Evolutionary conservation across 35 echinoderm and acorn worm species (phyloP).

Genomic region (Ptychodera flava): DNA sequence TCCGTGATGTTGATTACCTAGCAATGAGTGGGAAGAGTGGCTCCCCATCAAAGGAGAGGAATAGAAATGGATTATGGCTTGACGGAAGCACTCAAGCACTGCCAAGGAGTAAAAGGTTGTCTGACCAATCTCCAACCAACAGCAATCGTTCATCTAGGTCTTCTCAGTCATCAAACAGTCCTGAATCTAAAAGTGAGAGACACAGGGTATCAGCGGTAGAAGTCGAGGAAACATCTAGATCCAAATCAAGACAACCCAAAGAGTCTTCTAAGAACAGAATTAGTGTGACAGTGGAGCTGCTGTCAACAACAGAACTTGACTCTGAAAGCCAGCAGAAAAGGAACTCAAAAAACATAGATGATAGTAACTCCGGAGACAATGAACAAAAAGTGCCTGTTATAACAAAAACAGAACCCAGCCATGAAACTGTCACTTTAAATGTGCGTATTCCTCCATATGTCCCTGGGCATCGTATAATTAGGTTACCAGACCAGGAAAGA

Average conservation of each 20-base stretch:
- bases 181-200: not conserved
- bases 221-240: not conserved
- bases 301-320: not conserved
- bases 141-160: not conserved
- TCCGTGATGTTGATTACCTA: not conserved
- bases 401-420: not conserved
- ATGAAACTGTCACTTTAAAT: not conserved
- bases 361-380: not conserved
- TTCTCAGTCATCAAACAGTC: not conserved
- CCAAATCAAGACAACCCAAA: not conserved
- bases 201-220: not conserved
- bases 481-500: not conserved
- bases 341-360: not conserved
- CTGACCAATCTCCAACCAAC: not conserved
- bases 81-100: not conserved
- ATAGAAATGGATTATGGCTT: not conserved
- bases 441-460: constrained; percentile 68
- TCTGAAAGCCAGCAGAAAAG: no score
- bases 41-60: not conserved
- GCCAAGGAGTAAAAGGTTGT: not conserved
- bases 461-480: not conserved
- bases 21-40: not conserved
- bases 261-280: not conserved
- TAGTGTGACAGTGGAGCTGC: not conserved
- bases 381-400: not conserved